Evolutionary conservation across 2,888 invertebrate species (phyloP).

Genomic region (Clusia tigrina): DNA sequence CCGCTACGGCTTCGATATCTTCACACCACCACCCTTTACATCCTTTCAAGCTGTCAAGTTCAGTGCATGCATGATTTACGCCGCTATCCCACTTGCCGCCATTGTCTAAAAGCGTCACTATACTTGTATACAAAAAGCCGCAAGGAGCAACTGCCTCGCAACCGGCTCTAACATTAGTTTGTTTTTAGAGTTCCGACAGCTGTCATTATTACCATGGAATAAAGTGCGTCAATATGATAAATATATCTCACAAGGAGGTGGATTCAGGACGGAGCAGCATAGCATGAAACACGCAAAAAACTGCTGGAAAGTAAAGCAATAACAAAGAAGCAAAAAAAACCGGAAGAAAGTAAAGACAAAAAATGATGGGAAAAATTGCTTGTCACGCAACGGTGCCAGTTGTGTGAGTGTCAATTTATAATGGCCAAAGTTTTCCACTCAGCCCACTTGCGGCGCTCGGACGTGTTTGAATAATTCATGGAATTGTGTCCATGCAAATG

Average conservation of each 20-base stretch:
- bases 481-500: no score
- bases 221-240: slow-evolving; percentile 9
- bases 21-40: background rate
- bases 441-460: no score
- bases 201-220: slow-evolving; percentile 13
- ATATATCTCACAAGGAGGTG: no score
- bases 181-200: slow-evolving; percentile 13
- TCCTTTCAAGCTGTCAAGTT: no score
- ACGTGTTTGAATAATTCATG: no score
- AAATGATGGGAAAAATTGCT: no score
- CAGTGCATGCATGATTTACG: background rate
- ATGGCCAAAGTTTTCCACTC: no score
- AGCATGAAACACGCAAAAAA: background rate
- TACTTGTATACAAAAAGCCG: no score
- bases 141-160: background rate
- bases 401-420: background rate
- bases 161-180: no score
- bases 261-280: no score
- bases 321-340: background rate
- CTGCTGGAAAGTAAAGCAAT: background rate
- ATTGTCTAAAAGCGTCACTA: background rate
- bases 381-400: background rate
- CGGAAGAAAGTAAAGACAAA: background rate
- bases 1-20: background rate
- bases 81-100: background rate